phyloP scores from a whole-genome alignment of 2,888 invertebrate genomes.

The Leptura quadrifasciata region DNA sequence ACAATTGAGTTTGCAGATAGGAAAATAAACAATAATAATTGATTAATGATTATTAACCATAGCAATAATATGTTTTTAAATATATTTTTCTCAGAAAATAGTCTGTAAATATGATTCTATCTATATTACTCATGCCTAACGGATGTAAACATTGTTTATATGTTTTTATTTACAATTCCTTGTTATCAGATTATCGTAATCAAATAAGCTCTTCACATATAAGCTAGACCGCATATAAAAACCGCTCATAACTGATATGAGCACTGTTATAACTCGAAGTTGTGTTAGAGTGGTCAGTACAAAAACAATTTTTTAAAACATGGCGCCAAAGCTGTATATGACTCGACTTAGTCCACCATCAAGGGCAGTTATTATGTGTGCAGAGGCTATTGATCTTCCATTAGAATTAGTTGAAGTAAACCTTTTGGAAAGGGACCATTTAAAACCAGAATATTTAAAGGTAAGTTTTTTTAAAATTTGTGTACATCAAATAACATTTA shows the following conservation, averaged over 20 bases:
- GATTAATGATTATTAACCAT: too few species aligned
- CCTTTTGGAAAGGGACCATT: conserved; percentile 69
- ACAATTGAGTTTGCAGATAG: too few species aligned
- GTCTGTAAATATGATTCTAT: too few species aligned
- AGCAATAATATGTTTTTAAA: too few species aligned
- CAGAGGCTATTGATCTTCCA: conserved; percentile 72
- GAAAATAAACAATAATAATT: too few species aligned
- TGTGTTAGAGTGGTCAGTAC: not conserved
- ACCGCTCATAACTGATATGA: not conserved
- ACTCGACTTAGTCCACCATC: conserved; percentile 74
- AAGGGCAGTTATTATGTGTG: conserved; percentile 73
- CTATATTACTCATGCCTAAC: too few species aligned
- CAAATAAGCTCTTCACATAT: not conserved
- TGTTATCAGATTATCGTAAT: not conserved
- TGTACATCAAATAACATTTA: too few species aligned
- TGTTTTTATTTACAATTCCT: not conserved
- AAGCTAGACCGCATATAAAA: not conserved
- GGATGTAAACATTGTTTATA: too few species aligned
- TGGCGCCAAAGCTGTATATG: conserved; percentile 71
- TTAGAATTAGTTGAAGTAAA: conserved; percentile 71
- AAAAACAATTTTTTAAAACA: conserved; percentile 44
- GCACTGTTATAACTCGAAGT: not conserved
- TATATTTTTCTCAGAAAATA: too few species aligned
- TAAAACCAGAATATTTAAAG: conserved; percentile 71
- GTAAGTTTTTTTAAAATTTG: conserved; percentile 49